Base-by-base conservation (phyloP, 2,797 vertebrate genomes). In the Columba guinea region DNA sequence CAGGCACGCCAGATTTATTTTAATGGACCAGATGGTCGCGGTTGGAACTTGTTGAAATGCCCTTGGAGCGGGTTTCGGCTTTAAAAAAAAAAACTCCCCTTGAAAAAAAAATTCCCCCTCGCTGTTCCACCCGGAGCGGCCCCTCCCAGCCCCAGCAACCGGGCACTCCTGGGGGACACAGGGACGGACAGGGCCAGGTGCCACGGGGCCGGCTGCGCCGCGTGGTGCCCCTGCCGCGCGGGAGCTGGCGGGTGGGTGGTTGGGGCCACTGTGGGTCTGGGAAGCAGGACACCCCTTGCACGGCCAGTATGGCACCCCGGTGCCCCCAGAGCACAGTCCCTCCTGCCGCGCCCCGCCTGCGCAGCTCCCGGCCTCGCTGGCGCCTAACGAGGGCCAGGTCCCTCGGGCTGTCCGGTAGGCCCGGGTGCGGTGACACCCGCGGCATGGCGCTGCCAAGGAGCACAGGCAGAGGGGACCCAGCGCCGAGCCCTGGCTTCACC, bases 11-110 rank as follows among this genome's bases (percentile, higher is more conserved):
- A 95, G 92, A 96, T 96, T 95, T 95, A 95, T 94, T 96, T 97
- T 95, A 94, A 97, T 91, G 96, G 94, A 96, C 96, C 96, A 97
- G 96, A 97, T 96, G 96, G 96, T 95, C 89, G 91, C 53, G 93
- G 96, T 93, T 96, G 96, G 93, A 95, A 94, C 90, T 93, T 95
- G 94, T 95, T 65, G 62, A 96, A 97, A 95, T 97, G 96, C 93
- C 95, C 96, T 94, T 96, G 95, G 92, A 94, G 91, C 5, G 69
- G 82, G 85, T 64, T 95, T 92, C 8, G 13, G 70, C 74, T 92
- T 37, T 52, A 34, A 58, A 60, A 75, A 60, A 60, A 71, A 48
- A 70, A 74, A 52, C 44, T 44, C 17, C 17, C 17, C 28, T 39
- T 16, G 39, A 58, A 91, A 90, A 74, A 70, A 62, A n/a, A 65